phyloP scores from a whole-genome alignment of 2,113 vertebrate species.

The Ammospiza nelsoni region DNA sequence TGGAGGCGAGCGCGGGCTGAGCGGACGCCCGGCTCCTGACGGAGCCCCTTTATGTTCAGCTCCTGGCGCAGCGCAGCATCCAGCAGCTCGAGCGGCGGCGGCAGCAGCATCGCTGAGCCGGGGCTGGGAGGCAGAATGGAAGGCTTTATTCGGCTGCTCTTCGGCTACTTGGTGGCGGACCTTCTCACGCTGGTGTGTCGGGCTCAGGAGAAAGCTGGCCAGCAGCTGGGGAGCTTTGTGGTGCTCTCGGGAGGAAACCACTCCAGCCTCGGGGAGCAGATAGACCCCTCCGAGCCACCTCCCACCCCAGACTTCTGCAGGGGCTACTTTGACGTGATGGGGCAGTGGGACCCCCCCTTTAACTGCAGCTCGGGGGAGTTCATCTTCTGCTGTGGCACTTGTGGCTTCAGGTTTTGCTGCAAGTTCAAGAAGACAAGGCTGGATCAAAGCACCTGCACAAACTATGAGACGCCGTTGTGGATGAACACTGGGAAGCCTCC shows the following conservation, averaged over 20 bases:
- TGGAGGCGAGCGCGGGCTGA: constrained; percentile 67
- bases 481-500: constrained; percentile 91
- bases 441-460: constrained; percentile 96
- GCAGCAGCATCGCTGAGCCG: constrained; percentile 61
- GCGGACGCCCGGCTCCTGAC: constrained; percentile 70
- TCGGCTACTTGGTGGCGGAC: constrained; percentile 92
- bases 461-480: constrained; percentile 95
- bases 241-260: constrained; percentile 91
- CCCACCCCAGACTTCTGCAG: constrained; percentile 90
- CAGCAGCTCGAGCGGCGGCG: constrained; percentile 70
- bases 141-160: constrained; percentile 82
- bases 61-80: constrained; percentile 73
- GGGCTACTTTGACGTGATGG: constrained; percentile 99
- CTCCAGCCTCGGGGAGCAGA: constrained; percentile 84
- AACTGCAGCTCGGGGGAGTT: constrained; percentile 95
- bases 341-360: constrained; percentile 98
- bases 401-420: constrained; percentile 99
- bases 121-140: constrained; percentile 78
- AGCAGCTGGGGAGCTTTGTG: constrained; percentile 89
- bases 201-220: constrained; percentile 91
- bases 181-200: constrained; percentile 89
- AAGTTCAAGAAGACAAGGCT: constrained; percentile 90
- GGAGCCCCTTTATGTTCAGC: constrained; percentile 76
- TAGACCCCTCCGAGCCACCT: constrained; percentile 85
- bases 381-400: constrained; percentile 99